A percentile compares a stretch with the other conserved stretches of the same genome.
Conservation (phyloP, 2,888 invertebrate genomes). For the Synergus laeviventris region DNA sequence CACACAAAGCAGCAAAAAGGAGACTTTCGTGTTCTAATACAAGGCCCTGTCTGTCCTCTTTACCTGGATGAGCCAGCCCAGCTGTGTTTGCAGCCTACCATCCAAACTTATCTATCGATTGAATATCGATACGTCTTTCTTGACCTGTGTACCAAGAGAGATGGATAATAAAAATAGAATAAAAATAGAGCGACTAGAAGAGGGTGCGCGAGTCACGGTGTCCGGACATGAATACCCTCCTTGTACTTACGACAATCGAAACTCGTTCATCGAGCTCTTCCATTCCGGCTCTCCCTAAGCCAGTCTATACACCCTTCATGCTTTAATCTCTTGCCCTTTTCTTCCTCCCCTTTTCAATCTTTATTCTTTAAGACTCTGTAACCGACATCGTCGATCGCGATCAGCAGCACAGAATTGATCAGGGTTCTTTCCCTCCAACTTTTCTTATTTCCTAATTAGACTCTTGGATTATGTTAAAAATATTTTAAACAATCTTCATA, state of each 20-base stretch:
- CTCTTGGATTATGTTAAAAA: not conserved
- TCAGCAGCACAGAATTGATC: not conserved
- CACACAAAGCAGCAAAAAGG: conserved; percentile 55
- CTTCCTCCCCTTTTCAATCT: conserved; percentile 39
- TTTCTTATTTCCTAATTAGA: not conserved
- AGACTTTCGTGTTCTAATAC: conserved; percentile 57
- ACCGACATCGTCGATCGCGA: conserved; percentile 23
- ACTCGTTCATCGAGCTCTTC: conserved; percentile 43
- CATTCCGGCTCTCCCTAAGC: conserved; percentile 35
- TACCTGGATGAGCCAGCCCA: conserved; percentile 67
- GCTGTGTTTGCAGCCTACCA: conserved; percentile 72
- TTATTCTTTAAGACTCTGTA: conserved; percentile 35
- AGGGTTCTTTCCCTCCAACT: not conserved
- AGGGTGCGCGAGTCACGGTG: conserved; percentile 43
- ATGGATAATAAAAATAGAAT: conserved; percentile 16
- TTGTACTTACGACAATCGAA: conserved; percentile 52
- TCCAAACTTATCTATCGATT: conserved; percentile 72
- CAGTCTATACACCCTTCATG: conserved; percentile 39
- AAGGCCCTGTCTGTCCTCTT: conserved; percentile 64
- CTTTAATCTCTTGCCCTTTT: conserved; percentile 36
- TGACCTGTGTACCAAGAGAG: conserved; percentile 23
- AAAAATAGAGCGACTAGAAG: conserved; percentile 42
- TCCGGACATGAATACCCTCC: conserved; percentile 57
- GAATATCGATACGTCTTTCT: conserved; percentile 61
- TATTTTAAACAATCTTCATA: not conserved